Conservation (phyloP, 1,140 invertebrate species). For the Radopholus similis region DNA sequence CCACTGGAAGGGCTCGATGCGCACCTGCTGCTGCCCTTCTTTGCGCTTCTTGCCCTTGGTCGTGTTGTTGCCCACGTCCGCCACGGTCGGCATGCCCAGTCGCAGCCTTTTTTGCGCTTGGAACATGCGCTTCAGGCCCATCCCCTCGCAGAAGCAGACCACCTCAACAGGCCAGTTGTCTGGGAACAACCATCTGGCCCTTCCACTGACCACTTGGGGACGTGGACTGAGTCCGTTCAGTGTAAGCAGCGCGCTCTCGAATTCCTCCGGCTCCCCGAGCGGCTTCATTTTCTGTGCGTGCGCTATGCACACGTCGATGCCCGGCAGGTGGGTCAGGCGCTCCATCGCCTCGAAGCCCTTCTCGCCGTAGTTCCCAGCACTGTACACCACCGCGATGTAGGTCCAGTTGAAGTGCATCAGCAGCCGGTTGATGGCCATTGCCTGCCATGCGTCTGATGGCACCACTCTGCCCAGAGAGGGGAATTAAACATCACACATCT, state of each 20-base stretch:
- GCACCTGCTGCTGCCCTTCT: background rate
- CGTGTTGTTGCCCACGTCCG: constrained; percentile 1
- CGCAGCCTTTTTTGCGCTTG: constrained; percentile 66
- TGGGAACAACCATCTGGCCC: background rate
- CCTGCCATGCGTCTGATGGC: constrained; percentile 77
- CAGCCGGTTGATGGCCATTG: constrained; percentile 72
- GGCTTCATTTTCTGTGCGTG: constrained; percentile 63
- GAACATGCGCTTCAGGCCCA: constrained; percentile 71
- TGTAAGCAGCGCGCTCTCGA: constrained; percentile 68
- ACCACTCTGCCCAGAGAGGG: no score
- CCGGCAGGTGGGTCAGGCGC: constrained; percentile 65
- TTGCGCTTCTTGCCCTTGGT: background rate
- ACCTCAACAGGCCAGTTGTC: constrained; percentile 71
- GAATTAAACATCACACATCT: no score
- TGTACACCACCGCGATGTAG: constrained; percentile 76
- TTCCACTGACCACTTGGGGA: constrained; percentile 61
- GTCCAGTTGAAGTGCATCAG: constrained; percentile 75
- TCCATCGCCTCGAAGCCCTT: constrained; percentile 75
- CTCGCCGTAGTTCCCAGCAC: constrained; percentile 77
- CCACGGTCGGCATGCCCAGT: background rate
- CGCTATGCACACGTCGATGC: constrained; percentile 70
- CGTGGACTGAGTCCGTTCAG: constrained; percentile 68
- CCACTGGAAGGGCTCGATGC: constrained; percentile 5
- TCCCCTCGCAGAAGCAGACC: constrained; percentile 79
- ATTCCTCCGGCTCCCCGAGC: constrained; percentile 47